Evolutionary conservation across 23 tunicate genomes (phyloP), one percentile per base, ranked within the genome.

Genomic region (Phallusia fumigata): DNA sequence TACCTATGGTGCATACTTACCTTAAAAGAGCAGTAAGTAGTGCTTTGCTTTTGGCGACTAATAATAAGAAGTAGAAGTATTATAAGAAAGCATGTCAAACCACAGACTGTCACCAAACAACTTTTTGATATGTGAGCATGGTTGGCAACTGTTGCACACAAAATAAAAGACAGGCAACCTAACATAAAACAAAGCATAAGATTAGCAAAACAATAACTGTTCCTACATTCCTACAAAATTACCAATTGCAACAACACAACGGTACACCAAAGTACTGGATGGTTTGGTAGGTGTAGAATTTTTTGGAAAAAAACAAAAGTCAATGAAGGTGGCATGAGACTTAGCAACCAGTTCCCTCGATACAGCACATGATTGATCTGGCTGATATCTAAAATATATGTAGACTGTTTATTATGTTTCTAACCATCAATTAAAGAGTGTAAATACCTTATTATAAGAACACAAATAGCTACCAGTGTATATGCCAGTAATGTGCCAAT

Each of bases 401-500:
- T 6, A 58, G 69, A 16, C 28, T 11, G 15, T 58, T 24, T 58
- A 58, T 58, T 22, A 13, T 24, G 28, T 58, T 24, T 13, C 28
- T 3, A 58, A 6, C 69, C 26, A 58, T 6, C 69, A 6, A 6
- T 8, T 58, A 51, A 1, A 58, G 28, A 6, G 13, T 3, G 16
- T 24, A 58, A 8, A 58, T 24, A 93, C 93, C 98, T 93, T 73
- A 93, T 77, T 65, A 88, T 88, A n/a, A 93, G 77, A 16, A 93
- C 93, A 82, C 90, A 88, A 5, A 82, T 53, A 15, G 98, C 98
- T 3, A 93, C 98, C 69, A 93, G 40, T 18, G 93, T 93, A 74
- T 93, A 93, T n/a, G 98, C 98, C 28, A 93, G 84, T 32, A 93
- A 75, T 22, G 98, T 93, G 51, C 98, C 98, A 31, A 93, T 93